These are phyloP conservation scores for Casuarius casuarius DNA, from an alignment of 2,113 vertebrate genomes.

Conservation along the genomic window DNA sequence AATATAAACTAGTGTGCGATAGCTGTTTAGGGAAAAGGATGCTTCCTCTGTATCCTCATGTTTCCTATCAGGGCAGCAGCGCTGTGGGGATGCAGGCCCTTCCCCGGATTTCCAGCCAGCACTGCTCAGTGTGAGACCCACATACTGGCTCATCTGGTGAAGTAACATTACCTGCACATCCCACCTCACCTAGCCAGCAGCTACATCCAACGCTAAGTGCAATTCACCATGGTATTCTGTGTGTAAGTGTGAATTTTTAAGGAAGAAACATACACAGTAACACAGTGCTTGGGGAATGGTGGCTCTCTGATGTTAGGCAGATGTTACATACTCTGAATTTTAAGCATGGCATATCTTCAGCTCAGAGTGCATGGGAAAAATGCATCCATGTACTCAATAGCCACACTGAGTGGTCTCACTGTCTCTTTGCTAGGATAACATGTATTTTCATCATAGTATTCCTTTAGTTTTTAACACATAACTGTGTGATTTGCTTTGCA, in stretches of 20 bases:
- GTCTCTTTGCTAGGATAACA: not conserved
- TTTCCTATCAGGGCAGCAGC: not conserved
- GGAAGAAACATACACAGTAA: not conserved
- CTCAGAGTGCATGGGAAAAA: not conserved
- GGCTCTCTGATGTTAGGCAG: not conserved
- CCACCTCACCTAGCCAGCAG: not conserved
- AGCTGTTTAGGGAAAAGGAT: not conserved
- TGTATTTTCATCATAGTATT: not conserved
- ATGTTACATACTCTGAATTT: not conserved
- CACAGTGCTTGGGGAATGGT: not conserved
- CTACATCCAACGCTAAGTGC: not conserved
- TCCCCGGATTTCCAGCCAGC: not conserved
- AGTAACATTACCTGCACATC: not conserved
- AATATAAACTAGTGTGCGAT: not conserved
- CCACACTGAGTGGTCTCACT: not conserved
- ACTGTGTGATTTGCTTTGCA: not conserved
- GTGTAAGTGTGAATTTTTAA: not conserved
- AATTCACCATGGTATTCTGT: not conserved
- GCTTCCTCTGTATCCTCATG: not conserved
- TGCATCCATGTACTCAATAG: not conserved
- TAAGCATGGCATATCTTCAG: not conserved
- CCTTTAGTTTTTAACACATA: not conserved
- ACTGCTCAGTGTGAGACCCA: not conserved
- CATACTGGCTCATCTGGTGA: not conserved
- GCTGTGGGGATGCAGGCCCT: not conserved